These are phyloP conservation scores for Zoroaster sp. DNA, from an alignment of 53 echinoderm and acorn worm genomes.

Conservation along the genomic window DNA sequence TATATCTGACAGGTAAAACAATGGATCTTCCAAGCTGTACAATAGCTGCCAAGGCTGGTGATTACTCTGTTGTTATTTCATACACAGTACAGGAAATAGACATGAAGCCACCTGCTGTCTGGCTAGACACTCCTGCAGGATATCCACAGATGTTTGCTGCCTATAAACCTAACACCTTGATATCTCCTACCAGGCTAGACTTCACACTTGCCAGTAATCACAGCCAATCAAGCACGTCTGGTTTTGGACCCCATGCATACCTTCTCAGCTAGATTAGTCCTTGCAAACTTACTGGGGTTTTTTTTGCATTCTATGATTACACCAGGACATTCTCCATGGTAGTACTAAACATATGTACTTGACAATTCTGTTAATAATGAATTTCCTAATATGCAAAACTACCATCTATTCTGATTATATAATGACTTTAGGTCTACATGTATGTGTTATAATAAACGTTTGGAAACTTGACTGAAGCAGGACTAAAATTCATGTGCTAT, in stretches of 20 bases:
- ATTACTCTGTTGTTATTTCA: neutral
- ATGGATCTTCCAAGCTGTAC: neutral
- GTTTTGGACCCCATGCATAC: neutral
- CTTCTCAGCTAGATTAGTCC: neutral
- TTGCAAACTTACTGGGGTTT: too few relatives aligned
- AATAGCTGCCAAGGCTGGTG: neutral
- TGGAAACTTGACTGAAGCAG: too few relatives aligned
- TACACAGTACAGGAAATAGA: conserved; percentile 29
- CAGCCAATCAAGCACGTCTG: neutral
- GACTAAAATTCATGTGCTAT: too few relatives aligned
- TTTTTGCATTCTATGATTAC: neutral
- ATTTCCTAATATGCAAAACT: neutral
- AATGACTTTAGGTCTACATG: neutral
- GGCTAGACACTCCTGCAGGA: neutral
- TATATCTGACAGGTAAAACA: neutral
- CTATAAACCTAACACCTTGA: neutral
- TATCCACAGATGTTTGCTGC: conserved; percentile 26
- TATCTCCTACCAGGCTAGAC: conserved; percentile 9
- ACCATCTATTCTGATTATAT: neutral
- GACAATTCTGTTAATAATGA: neutral
- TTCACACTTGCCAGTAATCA: conserved; percentile 2
- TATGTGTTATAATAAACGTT: too few relatives aligned
- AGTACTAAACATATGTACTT: neutral
- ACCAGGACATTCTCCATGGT: too few relatives aligned
- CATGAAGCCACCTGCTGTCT: conserved; percentile 29